A percentile compares a stretch with the other conserved stretches of the same genome.
These are phyloP conservation scores for Scaptodrosophila latifasciaeformis DNA, from an alignment of 2,888 invertebrate species.

Conservation along the genomic window DNA sequence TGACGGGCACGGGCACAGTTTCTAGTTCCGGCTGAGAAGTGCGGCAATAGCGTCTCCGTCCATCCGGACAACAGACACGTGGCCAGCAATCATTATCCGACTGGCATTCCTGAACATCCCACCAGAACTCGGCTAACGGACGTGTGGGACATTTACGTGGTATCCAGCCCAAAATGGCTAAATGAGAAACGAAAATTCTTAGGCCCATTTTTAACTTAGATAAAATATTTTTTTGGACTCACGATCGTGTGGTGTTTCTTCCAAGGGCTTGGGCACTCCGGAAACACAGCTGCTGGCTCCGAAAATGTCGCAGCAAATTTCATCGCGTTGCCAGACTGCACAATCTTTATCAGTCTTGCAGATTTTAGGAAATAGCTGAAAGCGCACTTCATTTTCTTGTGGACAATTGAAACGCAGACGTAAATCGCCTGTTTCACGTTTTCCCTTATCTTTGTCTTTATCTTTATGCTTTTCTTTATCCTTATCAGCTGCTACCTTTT, in stretches of 20 bases:
- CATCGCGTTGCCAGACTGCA: slow-evolving; percentile 69
- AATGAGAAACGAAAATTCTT: no score
- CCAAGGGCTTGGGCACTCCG: slow-evolving; percentile 78
- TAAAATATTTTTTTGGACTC: slow-evolving; percentile 23
- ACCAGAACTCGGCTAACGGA: slow-evolving; percentile 82
- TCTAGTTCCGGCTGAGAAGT: slow-evolving; percentile 82
- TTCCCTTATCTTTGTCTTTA: slow-evolving; percentile 73
- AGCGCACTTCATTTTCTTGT: slow-evolving; percentile 75
- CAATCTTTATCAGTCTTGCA: slow-evolving; percentile 73
- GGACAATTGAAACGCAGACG: slow-evolving; percentile 72
- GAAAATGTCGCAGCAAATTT: slow-evolving; percentile 74
- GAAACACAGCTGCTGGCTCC: slow-evolving; percentile 78
- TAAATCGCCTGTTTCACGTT: slow-evolving; percentile 50
- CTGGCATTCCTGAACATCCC: slow-evolving; percentile 82
- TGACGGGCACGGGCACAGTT: slow-evolving; percentile 78
- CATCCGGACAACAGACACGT: slow-evolving; percentile 85
- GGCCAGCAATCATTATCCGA: slow-evolving; percentile 84
- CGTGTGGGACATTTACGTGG: slow-evolving; percentile 82
- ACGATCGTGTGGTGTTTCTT: slow-evolving; percentile 71
- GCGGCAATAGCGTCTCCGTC: slow-evolving; percentile 81
- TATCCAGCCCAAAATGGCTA: slow-evolving; percentile 83
- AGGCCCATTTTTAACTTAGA: neutral
- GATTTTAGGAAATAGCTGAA: slow-evolving; percentile 73
- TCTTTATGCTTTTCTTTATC: slow-evolving; percentile 49
- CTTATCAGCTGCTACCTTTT: slow-evolving; percentile 20